Base-by-base conservation (phyloP, 2,888 invertebrate species). In the Pristionchus arcanus region DNA sequence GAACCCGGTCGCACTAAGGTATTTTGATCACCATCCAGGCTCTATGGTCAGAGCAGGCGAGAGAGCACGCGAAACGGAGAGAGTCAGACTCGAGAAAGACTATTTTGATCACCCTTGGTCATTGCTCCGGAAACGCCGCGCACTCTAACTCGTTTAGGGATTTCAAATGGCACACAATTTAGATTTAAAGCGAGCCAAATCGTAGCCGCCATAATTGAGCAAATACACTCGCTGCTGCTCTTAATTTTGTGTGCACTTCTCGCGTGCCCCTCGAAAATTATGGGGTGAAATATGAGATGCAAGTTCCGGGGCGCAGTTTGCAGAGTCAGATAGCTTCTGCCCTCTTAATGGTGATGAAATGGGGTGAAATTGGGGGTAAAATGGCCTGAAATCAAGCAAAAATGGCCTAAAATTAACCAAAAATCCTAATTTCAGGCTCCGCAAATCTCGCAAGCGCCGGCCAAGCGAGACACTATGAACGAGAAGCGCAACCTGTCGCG, bases 401-500 rank as follows among this genome's bases (percentile, higher is more conserved):
- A n/a, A n/a, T 9, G 7, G 2, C 28, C 25, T 28, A 66, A 66
- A 66, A 4, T 68, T 68, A 25, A 68, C 31, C 25, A 25, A 59
- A 59, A 59, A 59, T 68, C 15, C n/a, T n/a, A 19, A 68, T 68
- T 68, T 7, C 77, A 77, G 42, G 25, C 31, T 77, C 49, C 49
- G 53, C 84, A 87, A 21, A 7, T 87, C n/a, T 55, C 87, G 4
- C 21, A 68, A 5, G 31, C 74, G 16, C 87, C 87, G 16, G 21
- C 87, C 28, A 87, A 87, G 53, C 42, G 87, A 1, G 87, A 87
- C 34, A 34, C 59, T 9, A 34, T 28, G 53, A 89, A 89, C 63
- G 89, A 89, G 81, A 89, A 89, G 63, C 77, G 89, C 19, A 89
- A 66, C 13, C 89, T 89, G 25, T 89, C 89, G 5, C 89, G 89